Evolutionary conservation across 2,888 invertebrate genomes (phyloP).

Genomic region (Agonopterix alstromeriana): DNA sequence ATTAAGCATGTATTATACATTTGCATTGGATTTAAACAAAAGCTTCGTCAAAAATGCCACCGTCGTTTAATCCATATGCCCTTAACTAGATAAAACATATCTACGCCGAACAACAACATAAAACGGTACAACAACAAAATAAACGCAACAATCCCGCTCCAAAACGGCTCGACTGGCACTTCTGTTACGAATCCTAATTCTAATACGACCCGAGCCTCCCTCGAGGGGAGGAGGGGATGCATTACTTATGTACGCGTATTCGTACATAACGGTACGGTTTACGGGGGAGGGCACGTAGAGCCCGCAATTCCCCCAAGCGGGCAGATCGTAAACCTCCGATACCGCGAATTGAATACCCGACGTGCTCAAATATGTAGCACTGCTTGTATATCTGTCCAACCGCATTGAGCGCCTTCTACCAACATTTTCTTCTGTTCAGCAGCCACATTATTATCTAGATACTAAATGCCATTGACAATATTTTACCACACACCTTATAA

Average conservation of each 20-base stretch:
- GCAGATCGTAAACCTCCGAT: conserved; percentile 71
- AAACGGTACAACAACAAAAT: conserved; percentile 23
- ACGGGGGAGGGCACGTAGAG: conserved; percentile 58
- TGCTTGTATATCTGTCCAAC: conserved; percentile 22
- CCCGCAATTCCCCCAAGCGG: conserved; percentile 71
- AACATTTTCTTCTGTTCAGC: too few species aligned
- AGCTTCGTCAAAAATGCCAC: too few species aligned
- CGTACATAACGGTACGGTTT: conserved; percentile 38
- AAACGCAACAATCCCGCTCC: conserved; percentile 31
- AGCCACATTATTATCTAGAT: too few species aligned
- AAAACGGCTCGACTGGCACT: conserved; percentile 36
- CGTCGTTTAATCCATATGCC: too few species aligned
- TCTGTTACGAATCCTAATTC: conserved; percentile 65
- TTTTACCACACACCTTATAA: too few species aligned
- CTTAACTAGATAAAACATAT: too few species aligned
- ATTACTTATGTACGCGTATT: conserved; percentile 58
- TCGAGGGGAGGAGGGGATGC: conserved; percentile 35
- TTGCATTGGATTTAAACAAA: too few species aligned
- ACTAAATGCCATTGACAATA: too few species aligned
- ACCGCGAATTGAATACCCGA: conserved; percentile 68
- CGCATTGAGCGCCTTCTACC: conserved; percentile 5
- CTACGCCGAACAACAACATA: not conserved
- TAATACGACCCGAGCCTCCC: conserved; percentile 49
- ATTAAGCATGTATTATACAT: too few species aligned
- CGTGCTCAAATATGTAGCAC: conserved; percentile 53